Base-by-base conservation (phyloP, 2,797 vertebrate genomes). In the Poeciliopsis presidionis region DNA sequence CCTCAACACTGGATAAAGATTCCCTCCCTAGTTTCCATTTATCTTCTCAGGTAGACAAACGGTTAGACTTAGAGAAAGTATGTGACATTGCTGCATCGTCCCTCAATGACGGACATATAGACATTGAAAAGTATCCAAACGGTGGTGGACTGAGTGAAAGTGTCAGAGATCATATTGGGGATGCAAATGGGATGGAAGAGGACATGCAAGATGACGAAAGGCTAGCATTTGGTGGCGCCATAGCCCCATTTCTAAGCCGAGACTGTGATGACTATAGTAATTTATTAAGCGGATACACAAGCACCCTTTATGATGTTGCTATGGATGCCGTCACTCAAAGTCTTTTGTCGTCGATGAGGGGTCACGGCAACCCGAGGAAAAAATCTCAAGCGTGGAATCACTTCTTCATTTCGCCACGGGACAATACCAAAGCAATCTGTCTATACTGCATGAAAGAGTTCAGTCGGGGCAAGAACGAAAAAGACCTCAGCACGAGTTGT, bases 391-490 rank as follows among this genome's bases (percentile, higher is more conserved):
- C 98, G 41, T 99, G 98, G 98, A 98, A 98, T 87, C 98, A 99
- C 88, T 99, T 99, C 90, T 99, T 97, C 91, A 99, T 99, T 95
- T 99, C 98, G 6, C 98, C 98, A 53, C 96, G 97, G 89, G 98
- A 99, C 92, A 97, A 96, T 93, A 99, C 98, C 90, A 99, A 99
- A 96, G 98, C 98, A 90, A 97, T 99, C 93, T 99, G 98, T 93
- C 97, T 97, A 94, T 99, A 99, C 95, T 99, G 98, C 93, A 98
- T 99, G 97, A 99, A 98, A 95, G 98, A 99, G 93, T 99, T 99
- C 82, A 99, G 98, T 84, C 94, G 98, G 41, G 98, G 98, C 41
- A 99, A 99, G 92, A 99, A 99, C n/a, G 98, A 99, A 91, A 99
- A 99, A 92, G 98, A 99, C 93, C 91, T 99, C 83, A 99, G 98